Percentiles rank a stretch among this genome's conserved stretches.
Conservation (phyloP, 2,888 invertebrate genomes). For the Lissocephala sabroskyi region DNA sequence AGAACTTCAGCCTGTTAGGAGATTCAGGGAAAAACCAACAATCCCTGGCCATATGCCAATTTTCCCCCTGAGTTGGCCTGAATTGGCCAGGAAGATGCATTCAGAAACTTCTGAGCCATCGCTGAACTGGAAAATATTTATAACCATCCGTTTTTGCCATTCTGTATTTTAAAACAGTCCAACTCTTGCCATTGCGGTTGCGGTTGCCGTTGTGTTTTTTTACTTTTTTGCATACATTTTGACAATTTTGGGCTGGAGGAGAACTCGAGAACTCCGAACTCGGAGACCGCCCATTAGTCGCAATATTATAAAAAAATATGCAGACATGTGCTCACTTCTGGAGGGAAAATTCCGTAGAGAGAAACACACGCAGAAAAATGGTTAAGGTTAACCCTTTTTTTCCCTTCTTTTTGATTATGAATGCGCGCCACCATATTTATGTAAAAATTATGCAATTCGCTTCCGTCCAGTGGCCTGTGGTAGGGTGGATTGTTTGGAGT, state of each 20-base stretch:
- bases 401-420: constrained; percentile 48
- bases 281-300: constrained; percentile 59
- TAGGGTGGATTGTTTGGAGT: constrained; percentile 41
- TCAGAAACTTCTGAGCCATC: constrained; percentile 42
- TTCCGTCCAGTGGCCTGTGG: constrained; percentile 33
- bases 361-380: no score
- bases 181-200: no score
- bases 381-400: no score
- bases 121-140: constrained; percentile 54
- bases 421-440: constrained; percentile 65
- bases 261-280: not conserved
- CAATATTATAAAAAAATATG: constrained; percentile 50
- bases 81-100: no score
- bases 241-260: constrained; percentile 31
- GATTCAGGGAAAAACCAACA: no score
- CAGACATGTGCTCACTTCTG: constrained; percentile 8
- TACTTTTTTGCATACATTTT: constrained; percentile 57
- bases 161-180: no score
- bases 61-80: not conserved
- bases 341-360: no score
- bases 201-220: constrained; percentile 36
- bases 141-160: constrained; percentile 42
- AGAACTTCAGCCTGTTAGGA: not conserved
- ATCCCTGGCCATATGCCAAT: constrained; percentile 31
- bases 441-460: constrained; percentile 66